Percentiles rank a stretch among this genome's conserved stretches.
These are phyloP conservation scores for Capitella teleta DNA, from an alignment of 1,140 invertebrate genomes.

Conservation along the genomic window DNA sequence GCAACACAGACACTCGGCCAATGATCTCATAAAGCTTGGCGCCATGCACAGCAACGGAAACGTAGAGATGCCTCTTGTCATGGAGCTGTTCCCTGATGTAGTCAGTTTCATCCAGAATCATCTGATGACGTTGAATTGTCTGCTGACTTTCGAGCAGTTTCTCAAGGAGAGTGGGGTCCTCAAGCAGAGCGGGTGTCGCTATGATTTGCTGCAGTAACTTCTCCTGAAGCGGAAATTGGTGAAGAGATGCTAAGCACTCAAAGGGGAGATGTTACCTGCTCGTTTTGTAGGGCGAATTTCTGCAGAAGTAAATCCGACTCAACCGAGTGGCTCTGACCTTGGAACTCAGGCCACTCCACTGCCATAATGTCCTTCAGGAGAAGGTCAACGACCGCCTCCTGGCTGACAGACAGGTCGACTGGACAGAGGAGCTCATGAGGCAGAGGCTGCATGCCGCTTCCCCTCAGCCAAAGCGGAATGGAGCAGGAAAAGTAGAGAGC, in stretches of 20 bases:
- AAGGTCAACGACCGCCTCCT: constrained; percentile 32
- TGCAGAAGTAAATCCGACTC: constrained; percentile 36
- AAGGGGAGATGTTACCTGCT: constrained; percentile 27
- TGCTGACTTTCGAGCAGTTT: constrained; percentile 29
- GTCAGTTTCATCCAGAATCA: background rate
- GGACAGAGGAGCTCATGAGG: background rate
- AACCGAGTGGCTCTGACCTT: constrained; percentile 33
- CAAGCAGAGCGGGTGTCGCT: constrained; percentile 21
- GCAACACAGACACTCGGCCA: constrained; percentile 22
- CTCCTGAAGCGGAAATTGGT: background rate
- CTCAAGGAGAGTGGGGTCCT: constrained; percentile 35
- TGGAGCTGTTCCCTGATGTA: constrained; percentile 33
- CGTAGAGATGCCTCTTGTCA: constrained; percentile 30
- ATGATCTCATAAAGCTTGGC: constrained; percentile 34
- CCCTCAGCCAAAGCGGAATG: constrained; percentile 31
- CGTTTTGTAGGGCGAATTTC: constrained; percentile 24
- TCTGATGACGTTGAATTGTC: background rate
- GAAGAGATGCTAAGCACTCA: background rate
- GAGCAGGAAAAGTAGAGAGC: constrained; percentile 33
- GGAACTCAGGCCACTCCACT: constrained; percentile 35
- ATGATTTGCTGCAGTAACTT: background rate
- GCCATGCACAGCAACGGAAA: constrained; percentile 28
- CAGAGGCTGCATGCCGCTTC: constrained; percentile 13
- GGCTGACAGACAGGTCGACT: constrained; percentile 34
- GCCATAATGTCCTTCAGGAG: constrained; percentile 33